Percentiles rank a stretch among this genome's conserved stretches.
phyloP scores from a whole-genome alignment of 2,797 vertebrate species.

The Sebastes iracundus region DNA sequence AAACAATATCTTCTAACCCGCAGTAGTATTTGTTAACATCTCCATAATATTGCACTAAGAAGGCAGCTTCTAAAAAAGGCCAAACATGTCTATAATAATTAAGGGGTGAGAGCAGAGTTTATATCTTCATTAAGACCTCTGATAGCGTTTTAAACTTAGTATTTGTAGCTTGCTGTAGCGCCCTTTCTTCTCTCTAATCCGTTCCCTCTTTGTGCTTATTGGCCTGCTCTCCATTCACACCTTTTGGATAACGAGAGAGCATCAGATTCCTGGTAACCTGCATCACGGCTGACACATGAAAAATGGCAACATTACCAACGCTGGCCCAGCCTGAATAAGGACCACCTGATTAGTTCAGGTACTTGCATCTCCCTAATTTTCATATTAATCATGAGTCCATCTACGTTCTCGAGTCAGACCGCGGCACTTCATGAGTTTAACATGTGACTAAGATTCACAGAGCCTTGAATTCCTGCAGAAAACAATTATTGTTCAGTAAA shows the following conservation, averaged over 20 bases:
- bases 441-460: slow-evolving; percentile 90
- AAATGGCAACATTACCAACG: slow-evolving; percentile 95
- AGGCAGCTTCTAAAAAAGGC: slow-evolving; percentile 66
- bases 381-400: slow-evolving; percentile 96
- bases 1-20: slow-evolving; percentile 68
- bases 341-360: slow-evolving; percentile 98
- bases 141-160: slow-evolving; percentile 30
- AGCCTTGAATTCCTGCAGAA: slow-evolving; percentile 84
- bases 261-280: slow-evolving; percentile 87
- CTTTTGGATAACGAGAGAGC: slow-evolving; percentile 82
- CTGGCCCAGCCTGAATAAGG: slow-evolving; percentile 93
- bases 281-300: slow-evolving; percentile 94
- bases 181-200: slow-evolving; percentile 14
- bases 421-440: slow-evolving; percentile 85
- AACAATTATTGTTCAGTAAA: slow-evolving; percentile 84
- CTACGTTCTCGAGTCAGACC: slow-evolving; percentile 85
- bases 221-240: slow-evolving; percentile 80
- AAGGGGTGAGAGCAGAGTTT: slow-evolving; percentile 58
- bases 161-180: slow-evolving; percentile 42
- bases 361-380: slow-evolving; percentile 95
- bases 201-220: slow-evolving; percentile 52
- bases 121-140: slow-evolving; percentile 73
- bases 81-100: slow-evolving; percentile 80
- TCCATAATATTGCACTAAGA: slow-evolving; percentile 75
- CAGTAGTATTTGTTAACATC: slow-evolving; percentile 76